These are phyloP conservation scores for Maniola jurtina DNA, from an alignment of 1,140 invertebrate genomes.

Conservation along the genomic window DNA sequence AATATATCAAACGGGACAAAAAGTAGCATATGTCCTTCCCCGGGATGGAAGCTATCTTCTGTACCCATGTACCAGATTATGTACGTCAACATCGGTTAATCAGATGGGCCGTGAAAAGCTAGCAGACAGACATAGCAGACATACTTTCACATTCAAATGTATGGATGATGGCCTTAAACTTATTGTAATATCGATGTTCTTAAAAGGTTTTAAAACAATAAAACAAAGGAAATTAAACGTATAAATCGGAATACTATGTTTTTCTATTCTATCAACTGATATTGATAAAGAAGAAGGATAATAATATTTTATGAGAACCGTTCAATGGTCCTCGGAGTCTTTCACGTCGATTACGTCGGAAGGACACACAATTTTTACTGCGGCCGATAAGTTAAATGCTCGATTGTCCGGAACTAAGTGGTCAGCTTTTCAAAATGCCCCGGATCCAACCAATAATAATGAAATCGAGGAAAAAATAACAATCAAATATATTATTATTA, in stretches of 20 bases:
- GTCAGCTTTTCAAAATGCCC: conserved; percentile 23
- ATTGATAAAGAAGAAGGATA: conserved; percentile 7
- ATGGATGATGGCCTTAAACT: too few relatives aligned
- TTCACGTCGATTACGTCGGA: conserved; percentile 40
- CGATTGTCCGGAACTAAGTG: conserved; percentile 68
- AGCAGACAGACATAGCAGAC: too few relatives aligned
- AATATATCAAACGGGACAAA: too few relatives aligned
- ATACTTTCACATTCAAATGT: too few relatives aligned
- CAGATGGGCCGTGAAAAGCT: too few relatives aligned
- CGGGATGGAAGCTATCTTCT: too few relatives aligned
- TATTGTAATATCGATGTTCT: too few relatives aligned
- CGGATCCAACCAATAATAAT: conserved; percentile 22
- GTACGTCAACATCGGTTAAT: too few relatives aligned
- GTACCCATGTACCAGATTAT: too few relatives aligned
- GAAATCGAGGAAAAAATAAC: conserved; percentile 24
- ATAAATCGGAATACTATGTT: background rate
- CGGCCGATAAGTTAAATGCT: conserved; percentile 54
- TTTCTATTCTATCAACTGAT: conserved; percentile 4
- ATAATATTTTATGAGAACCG: conserved; percentile 41
- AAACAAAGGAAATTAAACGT: background rate
- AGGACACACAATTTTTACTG: conserved; percentile 54
- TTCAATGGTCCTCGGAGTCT: conserved; percentile 38
- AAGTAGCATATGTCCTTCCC: too few relatives aligned
- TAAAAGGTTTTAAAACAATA: too few relatives aligned
- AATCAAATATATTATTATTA: conserved; percentile 3